Evolutionary conservation across 2,797 vertebrate species (phyloP), one percentile per base, ranked within the genome.

Genomic region (Microcaecilia unicolor): DNA sequence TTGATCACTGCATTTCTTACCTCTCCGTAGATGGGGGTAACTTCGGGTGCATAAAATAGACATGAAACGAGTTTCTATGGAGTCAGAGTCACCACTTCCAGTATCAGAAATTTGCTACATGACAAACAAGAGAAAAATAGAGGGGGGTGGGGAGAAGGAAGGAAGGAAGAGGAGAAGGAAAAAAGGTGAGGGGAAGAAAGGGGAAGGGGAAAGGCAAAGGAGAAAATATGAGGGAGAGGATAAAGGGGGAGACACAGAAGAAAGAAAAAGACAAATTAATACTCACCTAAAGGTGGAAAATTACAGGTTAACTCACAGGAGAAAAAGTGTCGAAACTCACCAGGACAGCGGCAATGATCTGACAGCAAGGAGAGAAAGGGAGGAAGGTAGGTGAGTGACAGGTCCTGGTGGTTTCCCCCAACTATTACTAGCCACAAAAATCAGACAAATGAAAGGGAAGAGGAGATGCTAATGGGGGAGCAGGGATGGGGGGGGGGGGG

Each of bases 11-110:
- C n/a, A n/a, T n/a, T n/a, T 34, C 61, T 72, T 64, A 99, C 95
- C 93, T 89, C 63, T 92, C 53, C 88, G 74, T 10, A 99, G 92
- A 57, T 98, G 93, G 1, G 87, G 75, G 52, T 92, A 94, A 72
- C 93, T 98, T 43, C 91, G 87, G 4, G 91, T 95, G 49, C 96
- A 98, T 61, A 99, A 79, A 55, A 98, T 77, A 26, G 78, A 95
- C 90, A 95, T 89, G 64, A 97, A 97, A 22, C 87, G 89, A 1
- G 92, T 92, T 58, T 92, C 88, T 76, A 92, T 74, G 32, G 93
- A 93, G 10, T 82, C 84, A 0, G 88, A 88, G 6, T 97, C 91
- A 0, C 83, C 89, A 5, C 91, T 86, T 48, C 87, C 82, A 1
- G 86, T 85, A 1, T 93, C 81, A 3, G 88, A 87, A 13, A 99